A percentile compares a stretch with the other conserved stretches of the same genome.
These are phyloP conservation scores for Tragelaphus imberbis DNA, from an alignment of 2,113 vertebrate genomes.

Conservation along the genomic window DNA sequence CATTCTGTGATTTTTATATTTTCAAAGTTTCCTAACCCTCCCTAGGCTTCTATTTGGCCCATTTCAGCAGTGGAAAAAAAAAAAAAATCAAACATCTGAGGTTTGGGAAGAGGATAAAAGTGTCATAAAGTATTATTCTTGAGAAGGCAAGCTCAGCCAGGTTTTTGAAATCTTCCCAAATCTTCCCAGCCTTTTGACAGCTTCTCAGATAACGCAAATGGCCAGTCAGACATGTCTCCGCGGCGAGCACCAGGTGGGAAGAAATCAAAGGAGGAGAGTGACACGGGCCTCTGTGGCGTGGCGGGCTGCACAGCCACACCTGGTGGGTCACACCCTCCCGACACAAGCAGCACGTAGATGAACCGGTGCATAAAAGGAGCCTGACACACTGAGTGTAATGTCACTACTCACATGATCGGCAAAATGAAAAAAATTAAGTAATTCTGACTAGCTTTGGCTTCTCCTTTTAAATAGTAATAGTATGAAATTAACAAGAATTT, in stretches of 20 bases:
- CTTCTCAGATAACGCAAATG: slow-evolving; percentile 81
- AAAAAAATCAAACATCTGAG: slow-evolving; percentile 65
- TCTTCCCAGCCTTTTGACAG: slow-evolving; percentile 80
- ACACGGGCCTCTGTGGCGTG: slow-evolving; percentile 62
- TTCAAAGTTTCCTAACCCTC: neutral
- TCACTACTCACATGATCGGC: neutral
- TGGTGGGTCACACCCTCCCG: neutral
- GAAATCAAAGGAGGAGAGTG: slow-evolving; percentile 74
- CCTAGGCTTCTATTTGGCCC: neutral
- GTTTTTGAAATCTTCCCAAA: slow-evolving; percentile 77
- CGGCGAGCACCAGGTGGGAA: slow-evolving; percentile 76
- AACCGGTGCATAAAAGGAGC: neutral
- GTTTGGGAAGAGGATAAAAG: slow-evolving; percentile 72
- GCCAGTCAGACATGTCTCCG: slow-evolving; percentile 69
- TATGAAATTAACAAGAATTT: neutral
- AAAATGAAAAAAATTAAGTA: neutral
- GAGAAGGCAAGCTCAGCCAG: slow-evolving; percentile 73
- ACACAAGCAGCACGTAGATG: neutral
- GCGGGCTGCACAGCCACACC: slow-evolving; percentile 65
- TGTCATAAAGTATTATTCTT: slow-evolving; percentile 75
- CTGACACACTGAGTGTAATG: neutral
- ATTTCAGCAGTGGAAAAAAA: slow-evolving; percentile 30
- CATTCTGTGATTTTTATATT: neutral
- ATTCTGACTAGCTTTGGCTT: neutral
- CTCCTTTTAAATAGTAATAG: slow-evolving; percentile 44